phyloP scores from a whole-genome alignment of 2,113 vertebrate genomes.

The Brachyhypopomus gauderio region DNA sequence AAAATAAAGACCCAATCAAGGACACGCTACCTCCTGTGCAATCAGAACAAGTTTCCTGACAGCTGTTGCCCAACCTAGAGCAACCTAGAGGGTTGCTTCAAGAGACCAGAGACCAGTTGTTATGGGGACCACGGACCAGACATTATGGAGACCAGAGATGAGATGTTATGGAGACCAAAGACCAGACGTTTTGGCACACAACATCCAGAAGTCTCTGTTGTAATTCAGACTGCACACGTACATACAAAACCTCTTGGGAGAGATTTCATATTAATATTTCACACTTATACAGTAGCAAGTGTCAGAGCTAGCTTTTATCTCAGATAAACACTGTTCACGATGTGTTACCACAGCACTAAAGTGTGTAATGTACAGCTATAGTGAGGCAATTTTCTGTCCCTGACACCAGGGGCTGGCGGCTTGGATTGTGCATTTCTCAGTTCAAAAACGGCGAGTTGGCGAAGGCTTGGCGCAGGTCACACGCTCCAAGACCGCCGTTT shows the following conservation, averaged over 20 bases:
- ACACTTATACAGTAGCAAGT: not conserved
- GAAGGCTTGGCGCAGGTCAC: not conserved
- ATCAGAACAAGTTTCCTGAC: constrained; percentile 29
- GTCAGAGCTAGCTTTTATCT: not conserved
- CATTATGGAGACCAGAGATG: no score
- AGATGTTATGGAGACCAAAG: no score
- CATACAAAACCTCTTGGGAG: not conserved
- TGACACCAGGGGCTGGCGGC: not conserved
- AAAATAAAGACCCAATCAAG: no score
- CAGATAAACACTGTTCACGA: not conserved
- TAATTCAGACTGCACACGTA: not conserved
- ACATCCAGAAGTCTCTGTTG: constrained; percentile 5
- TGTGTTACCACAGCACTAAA: not conserved
- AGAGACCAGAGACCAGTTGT: not conserved
- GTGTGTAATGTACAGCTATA: no score
- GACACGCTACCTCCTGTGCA: no score
- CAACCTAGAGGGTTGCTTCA: not conserved
- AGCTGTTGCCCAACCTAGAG: constrained; percentile 18
- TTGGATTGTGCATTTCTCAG: constrained; percentile 23
- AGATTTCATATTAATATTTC: constrained; percentile 21
- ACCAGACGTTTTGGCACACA: no score
- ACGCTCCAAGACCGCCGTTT: not conserved
- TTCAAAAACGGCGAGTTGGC: constrained; percentile 6
- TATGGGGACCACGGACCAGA: no score
- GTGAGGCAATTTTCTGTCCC: not conserved